These are phyloP conservation scores for Pachyramphus minor DNA, from an alignment of 2,113 vertebrate genomes.

Conservation along the genomic window DNA sequence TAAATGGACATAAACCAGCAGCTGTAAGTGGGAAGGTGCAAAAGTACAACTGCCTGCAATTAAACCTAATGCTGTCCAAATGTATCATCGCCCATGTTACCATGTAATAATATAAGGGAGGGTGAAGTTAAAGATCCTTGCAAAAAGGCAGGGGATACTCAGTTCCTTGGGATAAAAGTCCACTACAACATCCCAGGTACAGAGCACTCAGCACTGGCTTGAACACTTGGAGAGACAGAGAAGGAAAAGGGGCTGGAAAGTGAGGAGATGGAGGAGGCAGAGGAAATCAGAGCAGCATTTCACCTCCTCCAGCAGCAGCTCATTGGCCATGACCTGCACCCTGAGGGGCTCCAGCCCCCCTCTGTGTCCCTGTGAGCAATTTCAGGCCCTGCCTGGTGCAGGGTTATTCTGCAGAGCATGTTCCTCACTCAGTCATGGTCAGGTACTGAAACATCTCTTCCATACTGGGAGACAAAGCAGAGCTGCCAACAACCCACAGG, in stretches of 20 bases:
- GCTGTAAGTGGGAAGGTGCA: neutral
- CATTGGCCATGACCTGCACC: rapidly evolving
- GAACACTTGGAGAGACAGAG: neutral
- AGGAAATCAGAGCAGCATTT: neutral
- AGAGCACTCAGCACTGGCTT: neutral
- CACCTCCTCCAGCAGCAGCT: neutral
- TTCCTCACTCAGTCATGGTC: neutral
- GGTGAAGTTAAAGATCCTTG: neutral
- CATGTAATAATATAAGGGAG: neutral
- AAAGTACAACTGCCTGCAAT: neutral
- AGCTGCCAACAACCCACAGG: neutral
- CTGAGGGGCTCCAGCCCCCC: neutral
- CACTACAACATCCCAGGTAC: neutral
- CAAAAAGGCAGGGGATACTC: neutral
- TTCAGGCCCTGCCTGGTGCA: neutral
- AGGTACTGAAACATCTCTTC: neutral
- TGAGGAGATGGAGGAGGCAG: neutral
- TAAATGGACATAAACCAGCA: neutral
- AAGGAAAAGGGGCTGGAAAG: neutral
- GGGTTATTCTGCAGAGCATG: neutral
- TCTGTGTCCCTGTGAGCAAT: neutral
- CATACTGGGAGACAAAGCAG: neutral
- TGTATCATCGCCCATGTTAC: neutral
- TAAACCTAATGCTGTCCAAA: neutral
- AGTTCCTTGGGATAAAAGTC: neutral